Evolutionary conservation across 2,888 invertebrate species (phyloP).

Genomic region (Calameuta filiformis): DNA sequence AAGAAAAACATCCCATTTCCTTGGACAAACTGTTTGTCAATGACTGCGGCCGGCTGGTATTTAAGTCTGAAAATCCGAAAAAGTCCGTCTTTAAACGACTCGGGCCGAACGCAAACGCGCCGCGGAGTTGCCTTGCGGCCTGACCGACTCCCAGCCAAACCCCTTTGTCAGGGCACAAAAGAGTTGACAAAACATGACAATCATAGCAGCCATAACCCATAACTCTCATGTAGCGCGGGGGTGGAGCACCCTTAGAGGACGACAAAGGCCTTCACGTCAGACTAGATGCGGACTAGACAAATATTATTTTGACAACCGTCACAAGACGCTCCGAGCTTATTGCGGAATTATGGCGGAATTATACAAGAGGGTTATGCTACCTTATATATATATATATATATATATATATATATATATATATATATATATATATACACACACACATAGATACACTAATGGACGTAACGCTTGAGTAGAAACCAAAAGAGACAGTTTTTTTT

Average conservation of each 20-base stretch:
- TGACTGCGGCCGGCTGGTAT: neutral
- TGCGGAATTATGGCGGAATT: slow-evolving; percentile 31
- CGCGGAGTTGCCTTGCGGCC: neutral
- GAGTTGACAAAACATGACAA: slow-evolving; percentile 65
- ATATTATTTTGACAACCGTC: slow-evolving; percentile 49
- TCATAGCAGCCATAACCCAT: slow-evolving; percentile 46
- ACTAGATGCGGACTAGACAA: slow-evolving; percentile 34
- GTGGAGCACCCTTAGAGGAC: neutral
- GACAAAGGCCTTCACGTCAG: slow-evolving; percentile 1
- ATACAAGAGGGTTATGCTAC: neutral
- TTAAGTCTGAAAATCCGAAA: neutral
- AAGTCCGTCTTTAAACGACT: neutral
- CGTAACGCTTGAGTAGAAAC: neutral
- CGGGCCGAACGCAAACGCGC: no score
- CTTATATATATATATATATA: no score
- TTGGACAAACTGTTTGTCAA: slow-evolving; percentile 27
- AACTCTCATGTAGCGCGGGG: slow-evolving; percentile 40
- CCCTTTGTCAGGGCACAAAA: slow-evolving; percentile 48
- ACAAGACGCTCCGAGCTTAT: slow-evolving; percentile 20
- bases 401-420: no score
- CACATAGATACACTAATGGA: no score
- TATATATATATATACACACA: no score
- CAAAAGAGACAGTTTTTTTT: neutral
- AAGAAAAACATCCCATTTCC: slow-evolving; percentile 39
- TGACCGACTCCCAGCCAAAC: slow-evolving; percentile 22